phyloP scores from a whole-genome alignment of 2,888 invertebrate genomes.

The Hyposoter dolosus region DNA sequence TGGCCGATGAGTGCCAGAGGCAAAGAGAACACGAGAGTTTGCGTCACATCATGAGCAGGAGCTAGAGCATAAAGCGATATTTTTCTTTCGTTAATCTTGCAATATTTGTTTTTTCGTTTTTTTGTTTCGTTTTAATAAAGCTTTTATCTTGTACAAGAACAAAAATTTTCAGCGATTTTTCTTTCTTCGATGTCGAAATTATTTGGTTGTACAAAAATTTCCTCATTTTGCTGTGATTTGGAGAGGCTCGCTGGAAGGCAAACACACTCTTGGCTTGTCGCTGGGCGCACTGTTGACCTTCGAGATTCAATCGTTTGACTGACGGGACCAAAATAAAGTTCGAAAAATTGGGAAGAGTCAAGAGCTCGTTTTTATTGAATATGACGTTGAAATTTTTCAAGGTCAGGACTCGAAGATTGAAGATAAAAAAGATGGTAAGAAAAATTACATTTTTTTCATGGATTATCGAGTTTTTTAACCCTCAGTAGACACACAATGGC shows the following conservation, averaged over 20 bases:
- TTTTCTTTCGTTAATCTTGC: slow-evolving; percentile 19
- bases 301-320: not conserved
- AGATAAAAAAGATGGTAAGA: no score
- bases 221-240: not conserved
- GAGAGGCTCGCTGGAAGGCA: not conserved
- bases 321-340: no score
- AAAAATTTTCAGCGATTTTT: not conserved
- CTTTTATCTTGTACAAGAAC: slow-evolving; percentile 38
- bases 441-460: no score
- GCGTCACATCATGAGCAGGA: slow-evolving; percentile 19
- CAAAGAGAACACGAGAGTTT: slow-evolving; percentile 7
- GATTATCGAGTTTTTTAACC: no score
- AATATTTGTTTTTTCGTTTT: slow-evolving; percentile 19
- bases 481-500: no score
- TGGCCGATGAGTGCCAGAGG: not conserved
- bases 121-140: slow-evolving; percentile 56
- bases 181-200: not conserved
- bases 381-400: no score
- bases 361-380: no score
- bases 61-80: not conserved
- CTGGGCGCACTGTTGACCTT: not conserved
- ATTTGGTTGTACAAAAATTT: not conserved
- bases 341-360: no score
- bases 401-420: no score
- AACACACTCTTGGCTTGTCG: not conserved